Evolutionary conservation across 2,113 vertebrate species (phyloP), one percentile per base, ranked within the genome.

Genomic region (Sapayoa aenigma): DNA sequence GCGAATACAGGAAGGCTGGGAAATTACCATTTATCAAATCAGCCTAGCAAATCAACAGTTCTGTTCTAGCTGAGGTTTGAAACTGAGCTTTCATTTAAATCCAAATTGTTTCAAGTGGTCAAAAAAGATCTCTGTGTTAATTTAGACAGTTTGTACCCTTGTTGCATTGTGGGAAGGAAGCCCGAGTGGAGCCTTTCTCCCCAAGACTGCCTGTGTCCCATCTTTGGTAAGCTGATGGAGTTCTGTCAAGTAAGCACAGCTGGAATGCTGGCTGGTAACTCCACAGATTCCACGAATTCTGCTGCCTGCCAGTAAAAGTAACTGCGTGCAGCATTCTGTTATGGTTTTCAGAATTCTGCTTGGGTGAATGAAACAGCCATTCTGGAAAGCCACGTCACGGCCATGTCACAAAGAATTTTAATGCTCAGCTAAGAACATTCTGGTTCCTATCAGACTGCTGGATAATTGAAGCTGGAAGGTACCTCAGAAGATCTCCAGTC

Each of bases 371-470:
- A 41, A 71, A 67, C 7, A 72, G 33, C 55, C 24, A 37, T 77
- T 49, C 47, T 67, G 46, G 37, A 94, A 84, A 91, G 42, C 37
- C 41, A 60, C 0, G 0, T 24, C 53, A 35, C 4, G 13, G 47
- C 14, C 13, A 35, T 1, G 5, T 31, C 42, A 85, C 17, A 33
- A 79, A 31, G 52, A 82, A 52, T 42, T 82, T 46, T 41, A 79
- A 90, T 11, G 55, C 4, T 63, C 8, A 3, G 31, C 24, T 81
- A 71, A 62, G 7, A 78, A 2, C 17, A 55, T 35, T 31, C 20
- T 59, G 11, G 5, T 71, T 81, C 49, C 52, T 28, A 50, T 65
- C 5, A 1, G 68, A 74, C 22, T 0, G 0, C 11, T 55, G 28
- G n/a, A 50, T 33, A 74, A 66, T 27, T 77, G 55, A 83, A 25